These are phyloP conservation scores for Lepidochitona cinerea DNA, from an alignment of 2,888 invertebrate genomes.

Conservation along the genomic window DNA sequence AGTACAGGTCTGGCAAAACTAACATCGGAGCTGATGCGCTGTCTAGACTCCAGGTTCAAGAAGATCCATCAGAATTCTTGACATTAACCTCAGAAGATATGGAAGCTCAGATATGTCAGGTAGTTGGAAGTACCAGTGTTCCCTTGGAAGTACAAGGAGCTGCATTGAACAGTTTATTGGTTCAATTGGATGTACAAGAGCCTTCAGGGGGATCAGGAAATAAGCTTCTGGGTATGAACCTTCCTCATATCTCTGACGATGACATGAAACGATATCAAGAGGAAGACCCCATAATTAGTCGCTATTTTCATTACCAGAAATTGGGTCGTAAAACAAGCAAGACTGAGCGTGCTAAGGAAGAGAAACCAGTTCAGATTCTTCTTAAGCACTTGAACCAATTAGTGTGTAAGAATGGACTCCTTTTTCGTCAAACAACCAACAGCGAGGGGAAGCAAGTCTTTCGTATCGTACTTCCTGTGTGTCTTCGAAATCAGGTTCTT, in stretches of 20 bases:
- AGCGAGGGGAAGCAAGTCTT: not conserved
- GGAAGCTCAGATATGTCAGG: not conserved
- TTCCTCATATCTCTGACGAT: not conserved
- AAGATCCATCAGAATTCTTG: not conserved
- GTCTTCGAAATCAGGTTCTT: too few species aligned
- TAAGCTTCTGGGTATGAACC: not conserved
- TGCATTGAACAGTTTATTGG: not conserved
- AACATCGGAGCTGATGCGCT: conserved; percentile 21
- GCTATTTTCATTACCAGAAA: not conserved
- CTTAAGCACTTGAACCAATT: not conserved
- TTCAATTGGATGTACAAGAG: not conserved
- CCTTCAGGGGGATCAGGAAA: not conserved
- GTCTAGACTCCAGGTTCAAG: conserved; percentile 8
- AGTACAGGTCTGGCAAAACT: conserved; percentile 13
- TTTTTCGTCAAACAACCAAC: not conserved
- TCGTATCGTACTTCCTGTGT: not conserved
- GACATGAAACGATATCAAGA: not conserved
- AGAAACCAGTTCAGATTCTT: not conserved
- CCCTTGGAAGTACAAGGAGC: not conserved
- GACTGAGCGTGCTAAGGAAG: not conserved
- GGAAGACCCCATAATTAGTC: not conserved
- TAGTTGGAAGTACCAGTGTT: not conserved
- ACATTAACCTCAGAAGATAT: not conserved
- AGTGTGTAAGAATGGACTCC: not conserved
- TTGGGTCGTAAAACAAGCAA: not conserved